These are phyloP conservation scores for Nannoperca obscura DNA, from an alignment of 2,797 vertebrate species.

Conservation along the genomic window DNA sequence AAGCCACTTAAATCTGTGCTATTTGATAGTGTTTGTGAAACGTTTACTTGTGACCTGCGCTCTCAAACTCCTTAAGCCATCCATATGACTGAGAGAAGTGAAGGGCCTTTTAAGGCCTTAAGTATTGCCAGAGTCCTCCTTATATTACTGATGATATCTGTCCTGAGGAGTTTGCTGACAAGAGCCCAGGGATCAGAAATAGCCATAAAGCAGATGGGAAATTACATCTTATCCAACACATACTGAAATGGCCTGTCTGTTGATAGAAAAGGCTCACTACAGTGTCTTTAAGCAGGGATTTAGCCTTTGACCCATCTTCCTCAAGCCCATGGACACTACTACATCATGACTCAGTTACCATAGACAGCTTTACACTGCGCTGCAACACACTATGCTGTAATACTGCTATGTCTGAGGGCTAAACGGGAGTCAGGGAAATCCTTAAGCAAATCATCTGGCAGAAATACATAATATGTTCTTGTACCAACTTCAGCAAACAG, in stretches of 20 bases:
- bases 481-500: slow-evolving; percentile 56
- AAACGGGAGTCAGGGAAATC: slow-evolving; percentile 70
- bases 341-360: slow-evolving; percentile 79
- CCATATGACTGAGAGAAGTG: slow-evolving; percentile 79
- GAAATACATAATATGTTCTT: slow-evolving; percentile 52
- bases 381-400: slow-evolving; percentile 55
- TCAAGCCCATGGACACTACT: slow-evolving; percentile 79
- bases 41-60: slow-evolving; percentile 86
- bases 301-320: slow-evolving; percentile 82
- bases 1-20: slow-evolving; percentile 84
- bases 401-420: slow-evolving; percentile 34
- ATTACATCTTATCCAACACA: slow-evolving; percentile 86
- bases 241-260: slow-evolving; percentile 86
- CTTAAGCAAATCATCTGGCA: slow-evolving; percentile 69
- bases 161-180: slow-evolving; percentile 86
- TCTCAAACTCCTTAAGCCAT: slow-evolving; percentile 84
- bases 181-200: slow-evolving; percentile 87
- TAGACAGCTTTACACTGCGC: slow-evolving; percentile 65
- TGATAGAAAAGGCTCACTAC: slow-evolving; percentile 84
- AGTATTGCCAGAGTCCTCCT: slow-evolving; percentile 85
- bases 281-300: slow-evolving; percentile 87
- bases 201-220: slow-evolving; percentile 88
- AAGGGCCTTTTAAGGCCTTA: slow-evolving; percentile 85
- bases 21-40: slow-evolving; percentile 87
- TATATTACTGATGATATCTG: slow-evolving; percentile 90